Percentiles rank a stretch among this genome's conserved stretches.
phyloP scores from a whole-genome alignment of 2,113 vertebrate genomes.

The Erpornis zantholeuca region DNA sequence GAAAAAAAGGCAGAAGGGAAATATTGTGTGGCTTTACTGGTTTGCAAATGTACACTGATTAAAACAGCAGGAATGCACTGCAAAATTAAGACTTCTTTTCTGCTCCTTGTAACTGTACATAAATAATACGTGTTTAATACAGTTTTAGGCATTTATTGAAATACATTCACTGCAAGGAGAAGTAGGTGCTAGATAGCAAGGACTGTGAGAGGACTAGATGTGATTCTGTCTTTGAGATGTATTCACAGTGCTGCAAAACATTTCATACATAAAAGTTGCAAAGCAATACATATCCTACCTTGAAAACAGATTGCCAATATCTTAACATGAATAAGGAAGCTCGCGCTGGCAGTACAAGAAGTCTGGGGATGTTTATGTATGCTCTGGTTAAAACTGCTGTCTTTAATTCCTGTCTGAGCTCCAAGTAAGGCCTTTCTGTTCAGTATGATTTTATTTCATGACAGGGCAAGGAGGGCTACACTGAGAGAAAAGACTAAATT shows the following conservation, averaged over 20 bases:
- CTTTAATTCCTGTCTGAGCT: neutral
- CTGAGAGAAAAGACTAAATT: neutral
- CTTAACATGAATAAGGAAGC: slow-evolving; percentile 4
- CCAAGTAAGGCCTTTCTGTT: neutral
- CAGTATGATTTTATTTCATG: neutral
- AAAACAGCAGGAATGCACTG: neutral
- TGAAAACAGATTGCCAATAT: neutral
- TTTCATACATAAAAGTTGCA: neutral
- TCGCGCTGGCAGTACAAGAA: neutral
- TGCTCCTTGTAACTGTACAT: neutral
- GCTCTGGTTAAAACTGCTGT: slow-evolving; percentile 7
- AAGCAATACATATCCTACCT: neutral
- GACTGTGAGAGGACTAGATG: neutral
- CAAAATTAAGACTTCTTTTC: neutral
- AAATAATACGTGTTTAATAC: neutral
- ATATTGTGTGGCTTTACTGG: neutral
- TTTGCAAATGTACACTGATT: neutral
- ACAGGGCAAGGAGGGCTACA: neutral
- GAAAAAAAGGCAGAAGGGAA: neutral
- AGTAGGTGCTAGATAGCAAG: neutral
- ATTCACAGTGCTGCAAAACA: neutral
- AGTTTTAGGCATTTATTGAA: neutral
- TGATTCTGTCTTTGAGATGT: neutral
- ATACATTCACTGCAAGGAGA: neutral
- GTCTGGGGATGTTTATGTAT: neutral